A percentile compares a stretch with the other conserved stretches of the same genome.
Evolutionary conservation across 2,113 vertebrate species (phyloP).

Genomic region (Anoura caudifer): DNA sequence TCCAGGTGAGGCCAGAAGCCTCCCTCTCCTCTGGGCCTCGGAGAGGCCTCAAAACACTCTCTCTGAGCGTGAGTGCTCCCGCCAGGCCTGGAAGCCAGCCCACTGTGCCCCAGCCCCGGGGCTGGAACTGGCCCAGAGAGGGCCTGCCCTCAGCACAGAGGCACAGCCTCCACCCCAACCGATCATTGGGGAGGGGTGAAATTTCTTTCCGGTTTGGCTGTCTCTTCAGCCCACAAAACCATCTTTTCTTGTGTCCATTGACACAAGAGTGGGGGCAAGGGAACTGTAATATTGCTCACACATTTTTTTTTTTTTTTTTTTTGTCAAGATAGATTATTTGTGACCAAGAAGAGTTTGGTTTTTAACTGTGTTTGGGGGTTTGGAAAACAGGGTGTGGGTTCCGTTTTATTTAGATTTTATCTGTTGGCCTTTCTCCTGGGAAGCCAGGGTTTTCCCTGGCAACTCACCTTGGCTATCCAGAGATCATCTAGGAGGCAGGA

Average conservation of each 20-base stretch:
- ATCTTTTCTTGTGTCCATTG: neutral
- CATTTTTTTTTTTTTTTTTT: neutral
- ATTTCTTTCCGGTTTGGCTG: neutral
- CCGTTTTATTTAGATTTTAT: neutral
- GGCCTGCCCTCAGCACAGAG: neutral
- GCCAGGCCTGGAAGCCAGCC: neutral
- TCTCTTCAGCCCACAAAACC: neutral
- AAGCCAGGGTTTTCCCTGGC: neutral
- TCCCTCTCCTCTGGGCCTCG: neutral
- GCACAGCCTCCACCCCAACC: neutral
- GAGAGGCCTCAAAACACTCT: neutral
- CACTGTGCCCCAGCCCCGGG: neutral
- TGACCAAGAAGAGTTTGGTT: neutral
- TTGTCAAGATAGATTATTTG: neutral
- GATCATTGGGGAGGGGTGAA: neutral
- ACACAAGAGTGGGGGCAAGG: neutral
- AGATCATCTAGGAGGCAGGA: neutral
- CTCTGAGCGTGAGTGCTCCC: neutral
- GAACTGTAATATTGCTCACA: neutral
- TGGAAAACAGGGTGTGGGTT: neutral
- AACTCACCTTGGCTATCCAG: neutral
- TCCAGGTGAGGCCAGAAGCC: neutral
- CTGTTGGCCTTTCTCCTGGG: neutral
- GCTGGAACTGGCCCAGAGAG: neutral
- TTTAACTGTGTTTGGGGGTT: neutral